Conservation (phyloP, 2,888 invertebrate species). For the Cartodere bifasciata region DNA sequence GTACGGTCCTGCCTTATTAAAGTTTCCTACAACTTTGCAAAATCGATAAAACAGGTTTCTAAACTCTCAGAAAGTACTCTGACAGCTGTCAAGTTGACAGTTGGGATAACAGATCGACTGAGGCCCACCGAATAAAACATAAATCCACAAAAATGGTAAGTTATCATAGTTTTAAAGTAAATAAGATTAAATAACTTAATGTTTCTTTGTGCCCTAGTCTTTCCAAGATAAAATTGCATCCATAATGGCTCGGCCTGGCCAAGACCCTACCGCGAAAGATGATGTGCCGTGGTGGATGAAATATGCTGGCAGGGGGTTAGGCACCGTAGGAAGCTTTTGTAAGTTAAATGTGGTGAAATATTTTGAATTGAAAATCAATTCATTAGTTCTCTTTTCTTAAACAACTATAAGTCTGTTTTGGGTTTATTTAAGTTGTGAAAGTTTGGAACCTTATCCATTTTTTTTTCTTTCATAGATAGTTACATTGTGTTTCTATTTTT, state of each 20-base stretch:
- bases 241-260: slow-evolving; percentile 70
- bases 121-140: too few relatives aligned
- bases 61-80: too few relatives aligned
- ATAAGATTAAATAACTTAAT: slow-evolving; percentile 1
- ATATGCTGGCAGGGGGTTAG: slow-evolving; percentile 70
- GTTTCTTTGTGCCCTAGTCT: slow-evolving; percentile 43
- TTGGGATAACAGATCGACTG: too few relatives aligned
- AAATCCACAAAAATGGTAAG: too few relatives aligned
- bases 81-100: too few relatives aligned
- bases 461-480: too few relatives aligned
- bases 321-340: slow-evolving; percentile 76
- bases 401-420: neutral
- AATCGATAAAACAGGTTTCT: too few relatives aligned
- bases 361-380: too few relatives aligned
- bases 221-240: slow-evolving; percentile 67
- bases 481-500: neutral
- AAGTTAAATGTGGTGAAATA: slow-evolving; percentile 34
- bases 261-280: slow-evolving; percentile 64
- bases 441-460: too few relatives aligned
- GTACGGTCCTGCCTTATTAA: too few relatives aligned
- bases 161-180: too few relatives aligned
- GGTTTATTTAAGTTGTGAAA: neutral
- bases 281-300: slow-evolving; percentile 84
- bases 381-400: neutral
- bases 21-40: too few relatives aligned